Base-by-base conservation (phyloP, 1,140 invertebrate genomes). In the Neuroterus valhalla region DNA sequence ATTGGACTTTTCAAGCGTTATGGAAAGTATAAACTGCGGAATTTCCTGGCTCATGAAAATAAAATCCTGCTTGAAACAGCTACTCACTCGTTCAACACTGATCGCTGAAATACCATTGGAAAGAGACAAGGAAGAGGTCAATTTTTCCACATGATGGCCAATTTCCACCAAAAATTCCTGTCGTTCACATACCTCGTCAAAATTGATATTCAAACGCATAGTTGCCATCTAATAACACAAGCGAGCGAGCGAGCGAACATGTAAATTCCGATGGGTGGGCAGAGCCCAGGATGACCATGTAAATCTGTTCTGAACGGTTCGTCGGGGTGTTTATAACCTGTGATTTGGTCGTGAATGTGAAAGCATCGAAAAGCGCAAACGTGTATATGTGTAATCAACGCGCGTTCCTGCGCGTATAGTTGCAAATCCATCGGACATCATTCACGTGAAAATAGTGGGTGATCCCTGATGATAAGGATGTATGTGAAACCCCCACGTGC, bases 401-500 rank as follows among this genome's bases (percentile, higher is more conserved):
- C 23, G 15, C 14, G 42, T 74, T 55, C 69, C 71, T 12, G 14
- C 19, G 44, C 45, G 46, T 68, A 21, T 73, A 73, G 77, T 66
- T 38, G 21, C 62, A 67, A 46, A 78, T 72, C 14, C 69, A 19
- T 17, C 72, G 43, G 70, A 70, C 74, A 80, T 80, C 70, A 71
- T 73, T 77, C 71, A 74, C 74, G 6, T 50, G 71, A 75, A 73
- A 78, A 74, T 70, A 76, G 75, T 46, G 68, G 76, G 71, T 73
- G 74, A 78, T 79, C 66, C 68, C 67, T 19, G 38, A 69, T 26
- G 77, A 80, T 79, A 75, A 74, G 77, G 72, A 71, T 71, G 55
- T 80, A 78, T 86, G 84, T 77, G 83, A 85, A 85, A 79, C 70
- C 62, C 72, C 76, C 82, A 81, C 78, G 76, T 85, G 84, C 76